phyloP scores from a whole-genome alignment of 2,113 vertebrate species.

The Tragulus kanchil region DNA sequence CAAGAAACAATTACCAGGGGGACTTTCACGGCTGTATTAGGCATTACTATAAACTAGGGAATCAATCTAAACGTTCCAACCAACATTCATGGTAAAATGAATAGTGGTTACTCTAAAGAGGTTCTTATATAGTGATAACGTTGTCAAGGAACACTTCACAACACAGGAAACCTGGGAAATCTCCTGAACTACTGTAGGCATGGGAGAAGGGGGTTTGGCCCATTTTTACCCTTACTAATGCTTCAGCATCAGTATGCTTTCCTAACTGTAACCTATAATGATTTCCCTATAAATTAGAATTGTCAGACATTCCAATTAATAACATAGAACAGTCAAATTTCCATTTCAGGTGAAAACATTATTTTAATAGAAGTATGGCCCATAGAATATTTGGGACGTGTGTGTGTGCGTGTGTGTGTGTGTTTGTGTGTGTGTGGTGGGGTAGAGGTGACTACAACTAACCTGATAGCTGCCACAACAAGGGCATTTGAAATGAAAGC shows the following conservation, averaged over 20 bases:
- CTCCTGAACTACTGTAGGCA: neutral
- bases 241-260: neutral
- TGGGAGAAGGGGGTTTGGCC: neutral
- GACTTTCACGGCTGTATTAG: neutral
- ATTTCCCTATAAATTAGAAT: neutral
- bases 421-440: neutral
- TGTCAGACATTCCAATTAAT: conserved; percentile 12
- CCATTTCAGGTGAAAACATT: conserved; percentile 22
- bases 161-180: neutral
- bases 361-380: neutral
- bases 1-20: neutral
- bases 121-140: neutral
- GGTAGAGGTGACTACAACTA: neutral
- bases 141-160: neutral
- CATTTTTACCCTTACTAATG: neutral
- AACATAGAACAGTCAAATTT: conserved; percentile 15
- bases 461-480: neutral
- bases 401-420: neutral
- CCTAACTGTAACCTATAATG: neutral
- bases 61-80: neutral
- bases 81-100: neutral
- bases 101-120: neutral
- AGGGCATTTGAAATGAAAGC: neutral
- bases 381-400: neutral
- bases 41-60: neutral